A percentile compares a stretch with the other conserved stretches of the same genome.
Evolutionary conservation across 2,797 vertebrate species (phyloP).

Genomic region (Spinibarbus caldwelli): DNA sequence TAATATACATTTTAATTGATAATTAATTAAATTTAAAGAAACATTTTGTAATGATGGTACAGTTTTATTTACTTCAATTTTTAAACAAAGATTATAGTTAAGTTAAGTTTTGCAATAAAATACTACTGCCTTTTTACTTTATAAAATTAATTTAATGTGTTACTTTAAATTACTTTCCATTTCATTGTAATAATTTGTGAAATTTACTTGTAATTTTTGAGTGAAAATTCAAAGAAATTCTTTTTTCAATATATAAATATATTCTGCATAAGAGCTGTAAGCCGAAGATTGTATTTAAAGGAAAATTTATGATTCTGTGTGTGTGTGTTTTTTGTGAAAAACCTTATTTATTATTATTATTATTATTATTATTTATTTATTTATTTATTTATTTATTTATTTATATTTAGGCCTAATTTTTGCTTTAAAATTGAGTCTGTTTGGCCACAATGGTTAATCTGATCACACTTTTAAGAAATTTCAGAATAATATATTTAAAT

Average conservation of each 20-base stretch:
- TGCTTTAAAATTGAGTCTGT: not conserved
- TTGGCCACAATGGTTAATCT: not conserved
- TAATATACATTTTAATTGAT: not conserved
- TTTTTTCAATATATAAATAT: not conserved
- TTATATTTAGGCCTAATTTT: not conserved
- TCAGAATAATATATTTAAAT: not conserved
- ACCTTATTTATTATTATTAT: no score
- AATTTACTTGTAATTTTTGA: not conserved
- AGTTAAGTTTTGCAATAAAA: not conserved
- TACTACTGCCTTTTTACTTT: not conserved
- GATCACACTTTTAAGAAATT: not conserved
- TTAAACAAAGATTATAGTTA: no score
- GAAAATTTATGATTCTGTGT: not conserved
- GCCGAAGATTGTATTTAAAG: not conserved
- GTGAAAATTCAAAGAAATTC: not conserved
- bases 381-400: no score
- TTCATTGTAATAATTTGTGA: not conserved
- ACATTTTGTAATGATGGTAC: not conserved
- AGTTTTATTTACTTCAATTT: not conserved
- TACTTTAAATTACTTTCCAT: not conserved
- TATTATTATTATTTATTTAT: no score
- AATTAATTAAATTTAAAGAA: not conserved
- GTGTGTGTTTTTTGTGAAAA: not conserved
- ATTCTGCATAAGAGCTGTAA: not conserved
- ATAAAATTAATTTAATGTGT: not conserved